Base-by-base conservation (phyloP, 2,113 vertebrate genomes). In the Narcine bancroftii region DNA sequence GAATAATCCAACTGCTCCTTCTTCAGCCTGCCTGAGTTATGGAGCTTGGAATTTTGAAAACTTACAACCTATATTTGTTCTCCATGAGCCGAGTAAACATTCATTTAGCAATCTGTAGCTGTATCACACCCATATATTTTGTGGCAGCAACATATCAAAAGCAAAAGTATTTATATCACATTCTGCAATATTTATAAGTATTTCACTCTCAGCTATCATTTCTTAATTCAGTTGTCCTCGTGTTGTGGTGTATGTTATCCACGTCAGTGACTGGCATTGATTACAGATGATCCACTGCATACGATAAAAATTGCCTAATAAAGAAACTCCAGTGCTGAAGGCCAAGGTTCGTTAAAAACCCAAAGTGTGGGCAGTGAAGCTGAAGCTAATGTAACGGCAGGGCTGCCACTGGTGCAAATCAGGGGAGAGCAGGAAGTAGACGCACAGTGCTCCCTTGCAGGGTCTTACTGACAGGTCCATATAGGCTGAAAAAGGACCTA, bases 71-170 rank as follows among this genome's bases (percentile, higher is more conserved):
- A 87, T 53, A 36, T 87, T 60, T 60, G 81, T 33, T n/a, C 29
- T 60, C 56, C 17, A 15, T 60, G 81, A 63, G 33, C 76, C 19
- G 33, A 87, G 33, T 87, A 87, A 87, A 87, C 81, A 87, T 33
- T 60, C n/a, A 87, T 87, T 87, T 87, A 33, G 53, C 81, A 87
- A 87, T 36, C 81, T 87, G 81, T 36, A 53, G 53, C 56, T 87
- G 53, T 36, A 53, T 60, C 81, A 56, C 81, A 17, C 81, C 81
- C 81, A 87, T 60, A 60, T 13, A 36, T 21, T 63, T 60, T 60
- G 33, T 87, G 79, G 53, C n/a, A 60, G 36, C n/a, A 83, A 33
- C 79, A 33, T 3, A 29, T 83, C 79, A 45, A 29, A 60, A 63
- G 81, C 33, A 21, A n/a, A 60, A 42, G 17, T 85, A 21, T 19